These are phyloP conservation scores for Drosophila colorata DNA, from an alignment of 2,888 invertebrate genomes.

Conservation along the genomic window DNA sequence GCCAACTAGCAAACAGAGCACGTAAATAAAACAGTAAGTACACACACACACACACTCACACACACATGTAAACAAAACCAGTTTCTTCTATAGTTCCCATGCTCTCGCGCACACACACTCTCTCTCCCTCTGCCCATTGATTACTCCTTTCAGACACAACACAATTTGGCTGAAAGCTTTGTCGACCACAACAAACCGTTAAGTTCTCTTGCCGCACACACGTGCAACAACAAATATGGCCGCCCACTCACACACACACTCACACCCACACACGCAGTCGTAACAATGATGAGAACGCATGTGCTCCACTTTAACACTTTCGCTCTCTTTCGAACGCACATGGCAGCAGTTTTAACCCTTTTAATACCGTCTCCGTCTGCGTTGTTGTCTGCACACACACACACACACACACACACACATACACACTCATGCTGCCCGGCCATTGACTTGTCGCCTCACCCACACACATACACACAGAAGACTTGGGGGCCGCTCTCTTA, in stretches of 20 bases:
- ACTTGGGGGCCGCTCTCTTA: slow-evolving; percentile 52
- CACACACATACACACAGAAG: slow-evolving; percentile 10
- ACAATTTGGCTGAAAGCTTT: slow-evolving; percentile 55
- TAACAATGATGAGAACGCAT: slow-evolving; percentile 56
- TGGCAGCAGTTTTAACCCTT: slow-evolving; percentile 80
- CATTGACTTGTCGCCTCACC: slow-evolving; percentile 62
- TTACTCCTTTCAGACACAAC: slow-evolving; percentile 62
- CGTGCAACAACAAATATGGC: slow-evolving; percentile 52
- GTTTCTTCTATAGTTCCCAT: slow-evolving; percentile 6
- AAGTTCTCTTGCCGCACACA: slow-evolving; percentile 35
- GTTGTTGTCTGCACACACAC: slow-evolving; percentile 60
- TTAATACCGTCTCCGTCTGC: slow-evolving; percentile 83
- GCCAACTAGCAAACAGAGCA: slow-evolving; percentile 48
- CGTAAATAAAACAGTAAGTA: slow-evolving; percentile 43
- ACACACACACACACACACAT: slow-evolving; percentile 13
- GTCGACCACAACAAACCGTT: slow-evolving; percentile 52
- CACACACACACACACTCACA: slow-evolving; percentile 2
- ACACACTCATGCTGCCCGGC: slow-evolving; percentile 43
- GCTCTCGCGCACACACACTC: slow-evolving; percentile 4
- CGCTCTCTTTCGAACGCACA: slow-evolving; percentile 72
- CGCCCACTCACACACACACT: slow-evolving; percentile 32
- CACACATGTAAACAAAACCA: slow-evolving; percentile 33
- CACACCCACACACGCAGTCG: slow-evolving; percentile 17
- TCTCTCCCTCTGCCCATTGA: neutral
- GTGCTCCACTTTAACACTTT: slow-evolving; percentile 76